A percentile compares a stretch with the other conserved stretches of the same genome.
phyloP scores from a whole-genome alignment of 2,113 vertebrate genomes.

The Rousettus leschenaultii region DNA sequence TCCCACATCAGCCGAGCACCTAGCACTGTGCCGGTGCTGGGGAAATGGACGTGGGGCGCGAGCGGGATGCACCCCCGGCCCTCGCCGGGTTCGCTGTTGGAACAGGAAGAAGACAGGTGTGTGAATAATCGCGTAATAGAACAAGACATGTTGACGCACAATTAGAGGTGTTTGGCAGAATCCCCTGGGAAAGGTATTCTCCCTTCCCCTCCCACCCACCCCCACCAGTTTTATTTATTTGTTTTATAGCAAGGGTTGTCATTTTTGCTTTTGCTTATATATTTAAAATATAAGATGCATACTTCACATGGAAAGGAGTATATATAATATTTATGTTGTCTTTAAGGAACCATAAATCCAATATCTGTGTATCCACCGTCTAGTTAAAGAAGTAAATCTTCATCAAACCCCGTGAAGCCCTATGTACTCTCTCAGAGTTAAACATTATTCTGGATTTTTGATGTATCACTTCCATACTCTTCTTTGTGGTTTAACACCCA shows the following conservation, averaged over 20 bases:
- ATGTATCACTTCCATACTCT: not conserved
- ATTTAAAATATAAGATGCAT: not conserved
- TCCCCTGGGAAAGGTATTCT: not conserved
- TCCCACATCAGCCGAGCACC: rapidly evolving
- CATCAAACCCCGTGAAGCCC: not conserved
- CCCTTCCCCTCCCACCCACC: not conserved
- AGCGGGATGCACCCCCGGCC: not conserved
- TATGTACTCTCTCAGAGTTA: not conserved
- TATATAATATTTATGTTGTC: not conserved
- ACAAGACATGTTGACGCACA: not conserved
- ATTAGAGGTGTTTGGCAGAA: not conserved
- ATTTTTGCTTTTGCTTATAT: not conserved
- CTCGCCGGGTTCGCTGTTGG: not conserved
- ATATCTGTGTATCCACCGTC: not conserved
- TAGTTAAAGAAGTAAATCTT: not conserved
- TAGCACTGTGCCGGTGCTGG: not conserved
- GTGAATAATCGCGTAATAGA: not conserved
- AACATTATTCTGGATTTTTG: not conserved
- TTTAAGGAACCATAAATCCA: not conserved
- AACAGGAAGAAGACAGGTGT: not conserved
- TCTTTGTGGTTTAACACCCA: not conserved
- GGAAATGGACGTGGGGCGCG: too few relatives aligned
- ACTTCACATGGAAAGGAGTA: not conserved
- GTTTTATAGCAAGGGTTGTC: not conserved
- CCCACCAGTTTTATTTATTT: not conserved